Conservation (phyloP, 2,888 invertebrate genomes). For the Lamellibrachia columna region DNA sequence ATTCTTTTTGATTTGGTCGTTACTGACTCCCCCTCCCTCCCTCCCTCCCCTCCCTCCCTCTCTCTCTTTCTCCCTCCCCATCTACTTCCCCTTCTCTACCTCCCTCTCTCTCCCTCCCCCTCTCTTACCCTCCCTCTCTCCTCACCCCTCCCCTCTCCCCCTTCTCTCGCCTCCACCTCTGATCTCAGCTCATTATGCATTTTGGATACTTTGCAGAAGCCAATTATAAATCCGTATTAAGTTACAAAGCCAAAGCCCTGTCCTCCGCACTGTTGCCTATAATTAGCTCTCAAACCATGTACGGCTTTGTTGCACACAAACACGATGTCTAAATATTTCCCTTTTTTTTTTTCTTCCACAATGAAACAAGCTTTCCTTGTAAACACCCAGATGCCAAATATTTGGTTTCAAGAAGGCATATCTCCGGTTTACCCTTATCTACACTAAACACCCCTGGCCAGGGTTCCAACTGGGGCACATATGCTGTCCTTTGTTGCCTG, state of each 20-base stretch:
- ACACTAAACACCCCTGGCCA: not conserved
- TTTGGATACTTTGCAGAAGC: not conserved
- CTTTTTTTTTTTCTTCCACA: not conserved
- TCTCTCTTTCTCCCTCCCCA: not conserved
- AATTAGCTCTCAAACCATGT: not conserved
- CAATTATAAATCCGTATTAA: constrained; percentile 3
- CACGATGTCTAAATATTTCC: not conserved
- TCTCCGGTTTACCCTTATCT: constrained; percentile 9
- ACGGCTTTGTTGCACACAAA: not conserved
- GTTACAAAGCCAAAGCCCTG: not conserved
- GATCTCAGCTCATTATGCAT: not conserved
- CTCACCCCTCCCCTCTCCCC: not conserved
- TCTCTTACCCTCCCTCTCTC: not conserved
- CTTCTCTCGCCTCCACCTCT: not conserved
- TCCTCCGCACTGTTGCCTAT: not conserved
- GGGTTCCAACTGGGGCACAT: not conserved
- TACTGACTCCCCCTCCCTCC: not conserved
- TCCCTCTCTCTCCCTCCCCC: not conserved
- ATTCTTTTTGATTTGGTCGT: not conserved
- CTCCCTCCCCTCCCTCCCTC: not conserved
- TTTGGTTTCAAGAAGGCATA: constrained; percentile 5
- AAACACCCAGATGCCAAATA: not conserved
- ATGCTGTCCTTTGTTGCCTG: not conserved
- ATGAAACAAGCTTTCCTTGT: constrained; percentile 3
- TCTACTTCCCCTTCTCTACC: not conserved